Conservation (phyloP, 2,797 vertebrate genomes). For the Cynodonichthys magdalenae region DNA sequence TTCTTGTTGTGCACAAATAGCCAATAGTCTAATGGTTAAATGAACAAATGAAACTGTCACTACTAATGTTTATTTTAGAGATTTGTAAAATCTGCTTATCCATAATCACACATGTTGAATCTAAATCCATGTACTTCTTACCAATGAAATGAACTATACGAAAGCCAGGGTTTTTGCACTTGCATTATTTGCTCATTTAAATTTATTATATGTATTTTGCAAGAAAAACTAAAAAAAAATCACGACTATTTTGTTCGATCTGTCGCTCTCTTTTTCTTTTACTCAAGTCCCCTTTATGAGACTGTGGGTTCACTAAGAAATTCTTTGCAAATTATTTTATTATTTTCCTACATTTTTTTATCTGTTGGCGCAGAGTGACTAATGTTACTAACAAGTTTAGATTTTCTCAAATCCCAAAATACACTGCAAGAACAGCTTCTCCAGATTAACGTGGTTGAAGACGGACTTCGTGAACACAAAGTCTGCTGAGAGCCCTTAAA, state of each 20-base stretch:
- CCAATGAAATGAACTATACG: no score
- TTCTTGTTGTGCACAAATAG: no score
- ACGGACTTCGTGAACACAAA: conserved; percentile 13
- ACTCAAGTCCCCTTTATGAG: conserved; percentile 14
- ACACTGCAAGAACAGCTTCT: conserved; percentile 34
- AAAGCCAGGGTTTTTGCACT: no score
- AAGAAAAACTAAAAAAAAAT: no score
- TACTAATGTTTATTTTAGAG: no score
- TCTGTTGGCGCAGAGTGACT: conserved; percentile 31
- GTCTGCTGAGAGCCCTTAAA: conserved; percentile 27
- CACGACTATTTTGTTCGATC: conserved; percentile 33
- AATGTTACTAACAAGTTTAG: conserved; percentile 36
- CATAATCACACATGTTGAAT: no score
- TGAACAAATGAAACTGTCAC: no score
- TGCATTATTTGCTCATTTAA: no score
- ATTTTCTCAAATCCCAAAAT: conserved; percentile 31
- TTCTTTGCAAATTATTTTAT: conserved; percentile 31
- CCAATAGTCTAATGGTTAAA: no score
- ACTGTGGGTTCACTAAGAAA: conserved; percentile 25
- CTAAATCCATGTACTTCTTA: no score
- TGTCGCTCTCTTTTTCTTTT: conserved; percentile 30
- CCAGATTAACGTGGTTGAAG: conserved; percentile 9
- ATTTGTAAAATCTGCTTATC: no score
- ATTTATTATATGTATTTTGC: no score
- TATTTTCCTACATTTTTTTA: conserved; percentile 29